Percentiles rank a stretch among this genome's conserved stretches.
phyloP scores from a whole-genome alignment of 2,113 vertebrate genomes.

The Rhea pennata region DNA sequence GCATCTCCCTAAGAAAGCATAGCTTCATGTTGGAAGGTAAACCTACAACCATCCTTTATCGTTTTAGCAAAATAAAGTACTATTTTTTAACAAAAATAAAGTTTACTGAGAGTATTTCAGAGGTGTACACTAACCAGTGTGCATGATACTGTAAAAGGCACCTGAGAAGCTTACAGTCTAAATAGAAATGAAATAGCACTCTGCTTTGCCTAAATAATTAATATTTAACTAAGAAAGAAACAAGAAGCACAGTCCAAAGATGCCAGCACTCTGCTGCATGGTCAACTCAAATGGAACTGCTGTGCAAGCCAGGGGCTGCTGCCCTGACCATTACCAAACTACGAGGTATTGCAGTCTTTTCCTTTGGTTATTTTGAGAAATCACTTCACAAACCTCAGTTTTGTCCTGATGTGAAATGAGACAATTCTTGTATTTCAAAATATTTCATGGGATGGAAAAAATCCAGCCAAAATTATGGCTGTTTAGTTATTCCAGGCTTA shows the following conservation, averaged over 20 bases:
- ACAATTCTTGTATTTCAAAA: not conserved
- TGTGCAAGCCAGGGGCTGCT: accelerated
- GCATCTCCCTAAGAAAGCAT: not conserved
- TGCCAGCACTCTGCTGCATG: not conserved
- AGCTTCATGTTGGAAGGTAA: not conserved
- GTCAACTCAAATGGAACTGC: not conserved
- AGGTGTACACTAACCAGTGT: not conserved
- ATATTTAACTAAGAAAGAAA: not conserved
- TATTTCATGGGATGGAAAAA: not conserved
- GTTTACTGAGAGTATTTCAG: not conserved
- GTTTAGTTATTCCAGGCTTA: not conserved
- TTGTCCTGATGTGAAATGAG: not conserved
- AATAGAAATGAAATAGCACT: not conserved
- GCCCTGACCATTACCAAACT: not conserved
- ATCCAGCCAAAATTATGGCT: not conserved
- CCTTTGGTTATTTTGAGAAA: not conserved
- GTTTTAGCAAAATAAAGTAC: not conserved
- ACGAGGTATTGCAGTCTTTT: accelerated
- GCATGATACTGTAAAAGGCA: not conserved
- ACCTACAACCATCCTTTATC: not conserved
- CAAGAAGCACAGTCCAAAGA: not conserved
- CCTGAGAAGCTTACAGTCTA: not conserved
- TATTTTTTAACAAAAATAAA: not conserved
- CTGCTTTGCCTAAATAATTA: not conserved
- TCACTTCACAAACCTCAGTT: not conserved